Evolutionary conservation across 1,140 invertebrate species (phyloP), one percentile per base, ranked within the genome.

Genomic region (Chrysoperla carnea): DNA sequence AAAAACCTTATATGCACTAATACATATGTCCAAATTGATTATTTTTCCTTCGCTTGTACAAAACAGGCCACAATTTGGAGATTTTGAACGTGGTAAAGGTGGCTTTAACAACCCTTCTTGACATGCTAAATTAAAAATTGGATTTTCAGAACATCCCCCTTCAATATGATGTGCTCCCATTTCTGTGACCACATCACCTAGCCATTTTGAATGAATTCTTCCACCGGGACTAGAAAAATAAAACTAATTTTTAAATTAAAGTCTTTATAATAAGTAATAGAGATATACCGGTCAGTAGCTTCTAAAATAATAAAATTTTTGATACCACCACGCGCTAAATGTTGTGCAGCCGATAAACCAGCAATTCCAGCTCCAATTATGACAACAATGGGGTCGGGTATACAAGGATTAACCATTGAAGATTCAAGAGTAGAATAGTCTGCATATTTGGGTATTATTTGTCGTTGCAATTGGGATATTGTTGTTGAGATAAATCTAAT

Each of bases 351-450:
- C 0, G 80, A 81, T 2, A 84, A 58, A 2, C 80, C 80, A 0
- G 80, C 76, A 49, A 84, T 74, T n/a, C 81, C 81, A 6, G 76
- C 80, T 0, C 81, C 81, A 12, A 84, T 61, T 11, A 84, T 78
- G 1, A 84, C 70, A 1, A 83, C 69, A 1, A 64, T 67, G n/a
- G 78, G 77, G 52, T 77, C 72, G 29, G 64, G 62, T 42, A 64
- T 68, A 48, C 62, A 66, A 6, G 73, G 69, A 51, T 69, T 68
- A 43, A 77, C 55, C 60, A 68, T 63, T 23, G 17, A 2, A 23
- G 17, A 23, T 23, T 23, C 17, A 3, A 23, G 2, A 23, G 17
- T 23, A 17, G 60, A 65, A 0, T 60, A 55, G 48, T 64, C 57
- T 23, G 17, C 17, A 23, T 23, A 23, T 23, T 23, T 23, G 17